Evolutionary conservation across 2,888 invertebrate genomes (phyloP), one percentile per base, ranked within the genome.

Genomic region (Formica aserva): DNA sequence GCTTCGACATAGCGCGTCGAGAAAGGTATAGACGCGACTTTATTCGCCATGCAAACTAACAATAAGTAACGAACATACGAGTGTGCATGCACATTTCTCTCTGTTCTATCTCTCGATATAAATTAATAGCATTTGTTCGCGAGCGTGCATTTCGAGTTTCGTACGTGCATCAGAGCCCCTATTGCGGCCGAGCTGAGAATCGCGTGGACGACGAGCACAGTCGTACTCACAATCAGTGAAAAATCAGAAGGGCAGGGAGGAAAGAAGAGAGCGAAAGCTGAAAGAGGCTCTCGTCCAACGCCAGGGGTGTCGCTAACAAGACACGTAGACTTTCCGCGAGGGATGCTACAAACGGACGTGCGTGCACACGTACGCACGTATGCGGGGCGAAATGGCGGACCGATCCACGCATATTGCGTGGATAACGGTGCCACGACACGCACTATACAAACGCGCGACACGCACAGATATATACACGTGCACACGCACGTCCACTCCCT

Each of bases 231-330:
- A 45, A 45, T 45, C 45, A 29, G 75, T 57, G 82, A 80, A 71
- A 48, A 76, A 71, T 76, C 52, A 26, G 84, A 60, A 65, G 82
- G 82, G 76, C 55, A 85, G 57, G 35, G 13, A 35, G 62, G 66
- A 13, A 62, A 45, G 75, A 77, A 18, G 48, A 32, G 78, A 78
- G 77, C 57, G 57, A 85, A 87, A 88, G 87, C 88, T 87, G 89
- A 92, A 93, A 93, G 92, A 94, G 93, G 91, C 93, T 92, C 93
- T 94, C 93, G 92, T 93, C 91, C 93, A 92, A 93, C 93, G 92
- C 94, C 93, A 92, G 93, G 94, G 94, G 94, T 94, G 94, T 94
- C 92, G 93, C 94, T 94, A 94, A 94, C 94, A 94, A 94, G 94
- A 94, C 93, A 92, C 93, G 91, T 92, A 91, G 91, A 88, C 91